Evolutionary conservation across 2,888 invertebrate genomes (phyloP).

Genomic region (Lacanobia oleracea): DNA sequence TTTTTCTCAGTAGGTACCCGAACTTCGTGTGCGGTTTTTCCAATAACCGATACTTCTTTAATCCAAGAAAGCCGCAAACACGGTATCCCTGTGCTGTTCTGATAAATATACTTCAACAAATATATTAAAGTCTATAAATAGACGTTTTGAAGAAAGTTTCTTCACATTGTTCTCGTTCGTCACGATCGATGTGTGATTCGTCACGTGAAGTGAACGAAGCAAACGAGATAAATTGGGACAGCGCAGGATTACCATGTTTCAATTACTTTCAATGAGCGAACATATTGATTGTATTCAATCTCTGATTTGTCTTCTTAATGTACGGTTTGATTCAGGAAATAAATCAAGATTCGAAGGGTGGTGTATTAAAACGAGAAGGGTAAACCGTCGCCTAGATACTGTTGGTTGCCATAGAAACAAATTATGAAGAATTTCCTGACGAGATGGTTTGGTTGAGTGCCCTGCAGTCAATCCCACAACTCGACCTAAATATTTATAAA

Average conservation of each 20-base stretch:
- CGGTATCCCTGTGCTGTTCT: background rate
- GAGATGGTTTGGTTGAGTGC: background rate
- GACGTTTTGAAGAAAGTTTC: constrained; percentile 11
- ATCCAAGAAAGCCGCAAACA: constrained; percentile 4
- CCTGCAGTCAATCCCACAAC: background rate
- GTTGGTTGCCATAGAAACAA: constrained; percentile 14
- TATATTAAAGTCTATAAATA: constrained; percentile 5
- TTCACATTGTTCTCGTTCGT: constrained; percentile 11
- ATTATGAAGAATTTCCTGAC: background rate
- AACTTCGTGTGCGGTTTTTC: background rate
- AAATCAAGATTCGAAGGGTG: background rate
- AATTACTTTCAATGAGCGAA: constrained; percentile 23
- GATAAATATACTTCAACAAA: background rate
- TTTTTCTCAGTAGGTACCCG: background rate
- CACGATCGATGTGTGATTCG: constrained; percentile 5
- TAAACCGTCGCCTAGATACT: no score
- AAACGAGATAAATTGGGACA: background rate
- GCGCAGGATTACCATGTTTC: constrained; percentile 12
- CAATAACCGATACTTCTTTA: constrained; percentile 1
- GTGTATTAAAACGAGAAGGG: background rate
- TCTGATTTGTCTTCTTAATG: constrained; percentile 10
- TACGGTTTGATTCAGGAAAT: constrained; percentile 1
- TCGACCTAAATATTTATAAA: constrained; percentile 19
- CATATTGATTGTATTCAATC: constrained; percentile 2
- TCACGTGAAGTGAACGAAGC: background rate